Percentiles rank a stretch among this genome's conserved stretches.
Conservation (phyloP, 2,888 invertebrate genomes). For the Eilema caniola region DNA sequence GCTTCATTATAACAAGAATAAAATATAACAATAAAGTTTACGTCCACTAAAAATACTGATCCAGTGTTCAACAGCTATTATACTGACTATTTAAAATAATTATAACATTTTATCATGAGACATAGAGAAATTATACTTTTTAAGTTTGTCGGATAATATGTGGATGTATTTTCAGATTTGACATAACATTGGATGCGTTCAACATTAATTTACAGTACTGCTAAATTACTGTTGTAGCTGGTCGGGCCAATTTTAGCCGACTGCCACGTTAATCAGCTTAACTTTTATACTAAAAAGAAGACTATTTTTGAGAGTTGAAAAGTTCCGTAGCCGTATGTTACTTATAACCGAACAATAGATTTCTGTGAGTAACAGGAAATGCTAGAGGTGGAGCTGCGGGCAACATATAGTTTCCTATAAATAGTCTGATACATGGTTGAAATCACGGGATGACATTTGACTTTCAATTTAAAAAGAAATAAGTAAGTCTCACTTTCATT, state of each 20-base stretch:
- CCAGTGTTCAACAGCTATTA: neutral
- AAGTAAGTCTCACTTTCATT: neutral
- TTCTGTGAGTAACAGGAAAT: no score
- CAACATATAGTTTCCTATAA: no score
- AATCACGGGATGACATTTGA: neutral
- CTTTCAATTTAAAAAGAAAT: neutral
- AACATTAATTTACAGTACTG: neutral
- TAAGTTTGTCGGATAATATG: neutral
- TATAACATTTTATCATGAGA: no score
- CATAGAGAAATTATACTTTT: neutral
- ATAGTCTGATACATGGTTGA: no score
- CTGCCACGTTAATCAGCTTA: no score
- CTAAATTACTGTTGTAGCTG: no score
- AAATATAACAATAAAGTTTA: neutral
- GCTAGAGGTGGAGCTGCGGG: no score
- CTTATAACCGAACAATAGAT: no score
- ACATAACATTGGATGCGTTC: slow-evolving; percentile 9
- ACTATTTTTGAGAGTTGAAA: no score
- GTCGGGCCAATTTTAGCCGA: no score
- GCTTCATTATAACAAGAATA: slow-evolving; percentile 38
- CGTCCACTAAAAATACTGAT: neutral
- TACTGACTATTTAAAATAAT: neutral
- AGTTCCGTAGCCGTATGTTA: no score
- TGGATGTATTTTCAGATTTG: neutral
- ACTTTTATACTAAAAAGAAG: no score